Evolutionary conservation across 2,113 vertebrate species (phyloP), one percentile per base, ranked within the genome.

Genomic region (Nicator chloris): DNA sequence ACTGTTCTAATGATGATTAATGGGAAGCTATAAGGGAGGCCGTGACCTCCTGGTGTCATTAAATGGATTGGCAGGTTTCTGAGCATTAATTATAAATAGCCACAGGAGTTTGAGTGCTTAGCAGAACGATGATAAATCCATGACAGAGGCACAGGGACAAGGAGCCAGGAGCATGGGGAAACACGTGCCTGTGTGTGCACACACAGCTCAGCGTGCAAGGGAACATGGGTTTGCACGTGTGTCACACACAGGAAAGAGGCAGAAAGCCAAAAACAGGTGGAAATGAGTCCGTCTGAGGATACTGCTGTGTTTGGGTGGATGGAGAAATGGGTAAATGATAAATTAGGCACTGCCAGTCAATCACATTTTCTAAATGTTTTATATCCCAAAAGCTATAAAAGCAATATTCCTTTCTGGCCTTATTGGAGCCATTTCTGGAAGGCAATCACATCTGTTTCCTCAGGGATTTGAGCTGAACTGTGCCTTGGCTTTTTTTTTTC

Each of bases 1-100:
- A 96, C 97, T 96, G 94, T 95, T 97, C 97, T 98, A 97, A 97
- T 97, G 97, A 97, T 98, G 97, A 98, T 97, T 98, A 98, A 98
- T 98, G 97, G 96, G 97, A 95, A 97, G 97, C 98, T 97, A 94
- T 97, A 98, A 97, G 97, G 97, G 95, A 97, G 98, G 97, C 95
- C 97, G 7, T 96, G 98, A 98, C 98, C 98, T 96, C 97, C 96
- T n/a, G 84, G 96, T 97, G 97, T 98, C 97, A 98, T 98, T 98
- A 98, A 98, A 98, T 97, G 97, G 98, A 98, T 97, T 98, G 98
- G 96, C 98, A 98, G 97, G 97, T 98, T 98, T 98, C 97, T 98
- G 95, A 97, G 97, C 97, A 98, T 98, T 98, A 98, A 98, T 97
- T 98, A 98, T 98, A 97, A 98, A 98, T 98, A 97, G 97, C 97